Evolutionary conservation across 2,113 vertebrate species (phyloP).

Genomic region (Pitta sordida): DNA sequence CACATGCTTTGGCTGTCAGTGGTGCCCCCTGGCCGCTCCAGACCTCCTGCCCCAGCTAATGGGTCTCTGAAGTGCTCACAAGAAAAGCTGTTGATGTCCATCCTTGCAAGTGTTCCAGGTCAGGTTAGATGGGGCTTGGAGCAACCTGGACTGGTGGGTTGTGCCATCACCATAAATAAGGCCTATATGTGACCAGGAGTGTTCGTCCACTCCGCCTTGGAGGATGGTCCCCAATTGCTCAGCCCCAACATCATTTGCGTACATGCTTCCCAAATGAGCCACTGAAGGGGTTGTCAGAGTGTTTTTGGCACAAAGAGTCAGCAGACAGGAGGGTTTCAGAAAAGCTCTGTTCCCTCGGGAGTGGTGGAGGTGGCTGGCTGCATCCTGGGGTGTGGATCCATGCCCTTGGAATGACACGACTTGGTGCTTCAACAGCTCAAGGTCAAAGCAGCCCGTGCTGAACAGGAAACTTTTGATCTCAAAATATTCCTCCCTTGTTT

Average conservation of each 20-base stretch:
- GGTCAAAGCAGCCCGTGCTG: background rate
- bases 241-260: background rate
- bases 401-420: background rate
- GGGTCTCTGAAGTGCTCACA: background rate
- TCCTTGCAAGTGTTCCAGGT: background rate
- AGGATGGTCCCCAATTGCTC: background rate
- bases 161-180: background rate
- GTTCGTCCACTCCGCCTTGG: background rate
- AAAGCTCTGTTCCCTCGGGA: background rate
- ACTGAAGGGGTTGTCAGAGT: accelerated
- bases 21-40: background rate
- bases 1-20: background rate
- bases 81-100: background rate
- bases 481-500: background rate
- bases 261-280: background rate
- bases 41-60: background rate
- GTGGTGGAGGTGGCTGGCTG: background rate
- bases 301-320: background rate
- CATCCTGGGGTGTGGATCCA: accelerated
- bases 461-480: background rate
- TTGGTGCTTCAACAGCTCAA: accelerated
- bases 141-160: background rate
- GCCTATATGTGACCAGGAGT: accelerated
- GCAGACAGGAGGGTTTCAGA: background rate
- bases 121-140: background rate